Conservation (phyloP, 64 coral and sea anemone species). For the Anthopleura sola region DNA sequence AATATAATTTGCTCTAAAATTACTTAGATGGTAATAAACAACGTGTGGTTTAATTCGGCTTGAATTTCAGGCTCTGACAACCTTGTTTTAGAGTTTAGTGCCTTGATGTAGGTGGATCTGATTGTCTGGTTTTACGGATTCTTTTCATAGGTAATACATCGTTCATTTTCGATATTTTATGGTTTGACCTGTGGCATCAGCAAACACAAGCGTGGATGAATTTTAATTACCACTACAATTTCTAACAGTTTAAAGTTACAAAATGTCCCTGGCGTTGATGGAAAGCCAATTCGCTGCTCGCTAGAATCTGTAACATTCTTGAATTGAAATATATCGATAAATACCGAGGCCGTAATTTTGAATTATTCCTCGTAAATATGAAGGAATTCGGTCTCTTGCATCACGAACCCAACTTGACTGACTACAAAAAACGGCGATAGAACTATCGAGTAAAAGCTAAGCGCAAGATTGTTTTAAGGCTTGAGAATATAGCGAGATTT, state of each 20-base stretch:
- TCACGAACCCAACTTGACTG: not conserved
- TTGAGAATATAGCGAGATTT: not conserved
- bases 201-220: conserved; percentile 39
- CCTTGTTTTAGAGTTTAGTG: not conserved
- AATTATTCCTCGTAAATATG: conserved; percentile 17
- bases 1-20: conserved; percentile 36
- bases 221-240: conserved; percentile 21
- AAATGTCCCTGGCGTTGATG: not conserved
- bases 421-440: conserved; percentile 20
- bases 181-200: conserved; percentile 31
- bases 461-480: not conserved
- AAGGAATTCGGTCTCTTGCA: conserved; percentile 12
- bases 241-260: conserved; percentile 31
- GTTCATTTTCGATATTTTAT: conserved; percentile 67
- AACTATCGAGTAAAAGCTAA: not conserved
- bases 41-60: not conserved
- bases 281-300: not conserved
- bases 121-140: conserved; percentile 23
- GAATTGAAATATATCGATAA: not conserved
- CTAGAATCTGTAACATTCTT: not conserved
- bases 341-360: not conserved
- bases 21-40: not conserved
- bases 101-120: not conserved
- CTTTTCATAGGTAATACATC: conserved; percentile 66
- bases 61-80: not conserved